Percentiles rank a stretch among this genome's conserved stretches.
These are phyloP conservation scores for Anoplopoma fimbria DNA, from an alignment of 2,113 vertebrate species.

Conservation along the genomic window DNA sequence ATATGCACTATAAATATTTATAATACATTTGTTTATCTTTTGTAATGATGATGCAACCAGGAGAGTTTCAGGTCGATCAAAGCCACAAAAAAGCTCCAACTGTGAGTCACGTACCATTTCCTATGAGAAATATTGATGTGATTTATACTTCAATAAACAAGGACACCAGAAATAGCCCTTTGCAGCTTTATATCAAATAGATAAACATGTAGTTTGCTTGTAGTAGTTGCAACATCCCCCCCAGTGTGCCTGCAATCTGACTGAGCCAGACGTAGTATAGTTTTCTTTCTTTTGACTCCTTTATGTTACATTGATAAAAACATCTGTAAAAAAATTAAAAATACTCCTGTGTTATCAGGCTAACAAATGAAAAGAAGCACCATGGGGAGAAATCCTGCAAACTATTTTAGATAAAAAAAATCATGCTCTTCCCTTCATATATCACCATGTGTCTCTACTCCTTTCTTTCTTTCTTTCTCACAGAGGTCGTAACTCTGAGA, in stretches of 20 bases:
- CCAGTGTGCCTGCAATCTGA: too few species aligned
- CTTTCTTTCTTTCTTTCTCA: neutral
- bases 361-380: neutral
- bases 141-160: neutral
- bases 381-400: neutral
- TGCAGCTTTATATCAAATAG: neutral
- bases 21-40: neutral
- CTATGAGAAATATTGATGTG: neutral
- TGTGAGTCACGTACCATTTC: neutral
- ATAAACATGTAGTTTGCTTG: neutral
- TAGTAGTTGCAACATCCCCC: too few species aligned
- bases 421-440: conserved; percentile 26
- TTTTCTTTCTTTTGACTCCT: too few species aligned
- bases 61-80: neutral
- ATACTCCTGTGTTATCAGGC: too few species aligned
- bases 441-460: conserved; percentile 20
- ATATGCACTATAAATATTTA: neutral
- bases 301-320: too few species aligned
- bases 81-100: neutral
- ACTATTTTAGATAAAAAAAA: neutral
- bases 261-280: too few species aligned
- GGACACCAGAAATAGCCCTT: neutral
- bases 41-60: neutral
- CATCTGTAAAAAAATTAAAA: too few species aligned
- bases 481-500: conserved; percentile 9